A percentile compares a stretch with the other conserved stretches of the same genome.
phyloP scores from a whole-genome alignment of 37 sponge, comb jelly and placozoan genomes.

The Diacarnus erythraeanus region DNA sequence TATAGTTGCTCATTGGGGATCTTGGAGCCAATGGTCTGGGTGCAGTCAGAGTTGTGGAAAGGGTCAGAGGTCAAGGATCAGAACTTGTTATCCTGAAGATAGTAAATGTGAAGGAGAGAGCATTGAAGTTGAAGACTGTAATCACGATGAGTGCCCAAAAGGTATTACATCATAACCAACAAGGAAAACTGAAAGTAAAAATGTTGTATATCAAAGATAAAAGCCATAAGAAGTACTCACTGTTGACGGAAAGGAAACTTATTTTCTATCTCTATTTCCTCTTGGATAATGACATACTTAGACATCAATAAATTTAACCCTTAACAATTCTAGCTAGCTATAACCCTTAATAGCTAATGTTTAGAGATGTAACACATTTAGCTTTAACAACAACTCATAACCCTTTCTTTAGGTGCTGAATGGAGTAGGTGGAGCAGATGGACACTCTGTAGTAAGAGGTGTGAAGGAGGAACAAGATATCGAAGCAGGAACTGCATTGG shows the following conservation, averaged over 20 bases:
- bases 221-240: too few relatives aligned
- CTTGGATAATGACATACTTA: too few relatives aligned
- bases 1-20: constrained; percentile 14
- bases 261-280: too few relatives aligned
- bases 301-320: too few relatives aligned
- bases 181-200: too few relatives aligned
- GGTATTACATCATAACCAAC: too few relatives aligned
- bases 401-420: not conserved
- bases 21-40: constrained; percentile 44
- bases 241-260: too few relatives aligned
- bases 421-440: not conserved
- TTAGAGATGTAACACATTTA: too few relatives aligned
- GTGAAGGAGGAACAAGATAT: not conserved
- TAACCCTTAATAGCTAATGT: too few relatives aligned
- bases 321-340: too few relatives aligned
- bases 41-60: constrained; percentile 58
- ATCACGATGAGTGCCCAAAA: constrained; percentile 15
- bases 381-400: not conserved
- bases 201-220: too few relatives aligned
- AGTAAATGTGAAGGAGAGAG: constrained; percentile 21
- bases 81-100: constrained; percentile 7
- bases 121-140: constrained; percentile 19
- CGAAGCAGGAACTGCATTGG: not conserved
- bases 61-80: constrained; percentile 17
- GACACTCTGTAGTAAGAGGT: not conserved